These are phyloP conservation scores for Beris chalybata DNA, from an alignment of 2,888 invertebrate genomes.

Conservation along the genomic window DNA sequence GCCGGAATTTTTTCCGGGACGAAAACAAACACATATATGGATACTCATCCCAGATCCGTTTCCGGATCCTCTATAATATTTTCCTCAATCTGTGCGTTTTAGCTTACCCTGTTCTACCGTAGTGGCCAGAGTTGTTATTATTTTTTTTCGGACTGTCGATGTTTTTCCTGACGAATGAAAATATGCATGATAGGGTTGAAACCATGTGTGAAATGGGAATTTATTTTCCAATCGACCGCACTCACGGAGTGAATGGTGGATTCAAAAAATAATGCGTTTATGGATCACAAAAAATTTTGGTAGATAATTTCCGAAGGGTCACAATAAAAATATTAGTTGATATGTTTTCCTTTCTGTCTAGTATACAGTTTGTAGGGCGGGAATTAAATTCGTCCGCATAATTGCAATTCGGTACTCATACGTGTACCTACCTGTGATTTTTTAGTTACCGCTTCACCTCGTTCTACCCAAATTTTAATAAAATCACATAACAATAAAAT, in stretches of 20 bases:
- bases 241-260: neutral
- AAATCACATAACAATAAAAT: conserved; percentile 41
- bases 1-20: neutral
- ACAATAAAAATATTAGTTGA: too few relatives aligned
- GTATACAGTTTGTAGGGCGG: too few relatives aligned
- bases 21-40: neutral
- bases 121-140: conserved; percentile 6
- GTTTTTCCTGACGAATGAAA: conserved; percentile 20
- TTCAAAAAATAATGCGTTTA: too few relatives aligned
- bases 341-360: too few relatives aligned
- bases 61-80: conserved; percentile 21
- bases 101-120: neutral
- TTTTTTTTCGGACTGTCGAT: conserved; percentile 25
- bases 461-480: conserved; percentile 30
- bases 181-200: conserved; percentile 53
- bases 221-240: conserved; percentile 42
- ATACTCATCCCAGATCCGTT: neutral
- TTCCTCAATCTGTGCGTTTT: neutral
- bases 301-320: too few relatives aligned
- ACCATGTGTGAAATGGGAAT: conserved; percentile 52
- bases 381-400: too few relatives aligned
- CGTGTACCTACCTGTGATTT: too few relatives aligned
- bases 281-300: too few relatives aligned
- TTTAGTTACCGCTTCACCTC: too few relatives aligned
- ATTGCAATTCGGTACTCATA: too few relatives aligned